Conservation (phyloP, 1,140 invertebrate genomes). For the Drosophila ananassae region DNA sequence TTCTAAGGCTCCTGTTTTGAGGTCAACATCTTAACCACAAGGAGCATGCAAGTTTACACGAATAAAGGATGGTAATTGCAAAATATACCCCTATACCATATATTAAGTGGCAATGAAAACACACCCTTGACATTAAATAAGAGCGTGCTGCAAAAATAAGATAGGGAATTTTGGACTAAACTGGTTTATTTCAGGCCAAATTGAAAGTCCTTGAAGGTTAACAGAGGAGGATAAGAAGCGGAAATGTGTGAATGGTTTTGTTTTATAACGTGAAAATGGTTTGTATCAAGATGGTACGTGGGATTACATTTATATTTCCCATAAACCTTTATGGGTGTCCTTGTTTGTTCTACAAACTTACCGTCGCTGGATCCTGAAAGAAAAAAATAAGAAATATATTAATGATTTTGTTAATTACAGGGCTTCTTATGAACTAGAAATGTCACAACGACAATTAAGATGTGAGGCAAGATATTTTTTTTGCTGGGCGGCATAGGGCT, state of each 20-base stretch:
- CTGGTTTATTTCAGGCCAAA: slow-evolving; percentile 32
- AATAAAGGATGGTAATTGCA: slow-evolving; percentile 36
- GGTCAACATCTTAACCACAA: background rate
- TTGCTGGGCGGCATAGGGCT: background rate
- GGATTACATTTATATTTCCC: slow-evolving; percentile 20
- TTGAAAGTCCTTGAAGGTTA: slow-evolving; percentile 12
- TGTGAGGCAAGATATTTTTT: slow-evolving; percentile 16
- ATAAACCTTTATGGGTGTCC: background rate
- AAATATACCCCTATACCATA: slow-evolving; percentile 31
- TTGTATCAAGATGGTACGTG: slow-evolving; percentile 18
- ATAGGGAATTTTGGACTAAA: slow-evolving; percentile 32
- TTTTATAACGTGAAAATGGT: slow-evolving; percentile 46
- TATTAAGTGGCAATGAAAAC: slow-evolving; percentile 33
- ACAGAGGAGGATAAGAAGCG: slow-evolving; percentile 1
- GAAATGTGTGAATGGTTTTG: slow-evolving; percentile 43
- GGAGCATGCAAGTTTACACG: slow-evolving; percentile 21
- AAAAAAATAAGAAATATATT: background rate
- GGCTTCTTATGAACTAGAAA: slow-evolving; percentile 5
- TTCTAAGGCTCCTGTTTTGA: slow-evolving; percentile 3
- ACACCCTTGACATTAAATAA: slow-evolving; percentile 10
- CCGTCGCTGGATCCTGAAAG: slow-evolving; percentile 77
- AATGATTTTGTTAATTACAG: slow-evolving; percentile 2
- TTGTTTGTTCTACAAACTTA: slow-evolving; percentile 38
- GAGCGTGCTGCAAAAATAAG: slow-evolving; percentile 17
- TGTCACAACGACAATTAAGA: slow-evolving; percentile 23